These are phyloP conservation scores for Ctenopoma multispine DNA, from an alignment of 2,797 vertebrate species.

Conservation along the genomic window DNA sequence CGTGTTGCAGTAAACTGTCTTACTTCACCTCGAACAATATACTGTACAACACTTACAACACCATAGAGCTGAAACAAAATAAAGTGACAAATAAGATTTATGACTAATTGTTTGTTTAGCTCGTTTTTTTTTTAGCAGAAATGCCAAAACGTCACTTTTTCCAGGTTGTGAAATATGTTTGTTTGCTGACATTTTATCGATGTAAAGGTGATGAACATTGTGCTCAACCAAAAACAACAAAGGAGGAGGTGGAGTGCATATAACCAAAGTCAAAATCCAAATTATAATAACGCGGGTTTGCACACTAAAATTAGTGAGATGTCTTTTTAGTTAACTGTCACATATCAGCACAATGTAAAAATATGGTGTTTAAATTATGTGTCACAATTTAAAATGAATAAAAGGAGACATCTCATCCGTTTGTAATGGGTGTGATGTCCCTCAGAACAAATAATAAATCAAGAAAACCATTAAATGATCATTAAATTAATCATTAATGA, in stretches of 20 bases:
- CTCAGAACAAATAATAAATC: not conserved
- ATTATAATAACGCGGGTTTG: too few relatives aligned
- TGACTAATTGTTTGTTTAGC: not conserved
- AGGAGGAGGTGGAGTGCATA: not conserved
- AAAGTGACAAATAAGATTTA: not conserved
- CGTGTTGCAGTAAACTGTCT: not conserved
- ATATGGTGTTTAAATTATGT: too few relatives aligned
- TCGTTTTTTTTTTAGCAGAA: not conserved
- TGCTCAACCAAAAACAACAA: not conserved
- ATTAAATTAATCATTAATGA: not conserved
- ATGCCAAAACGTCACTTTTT: not conserved
- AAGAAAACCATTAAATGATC: not conserved
- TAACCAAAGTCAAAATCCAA: too few relatives aligned
- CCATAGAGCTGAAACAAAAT: not conserved
- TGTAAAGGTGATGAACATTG: not conserved
- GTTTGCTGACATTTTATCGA: not conserved
- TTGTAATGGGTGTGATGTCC: too few relatives aligned
- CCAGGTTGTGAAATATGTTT: not conserved
- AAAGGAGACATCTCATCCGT: too few relatives aligned
- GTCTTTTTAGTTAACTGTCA: too few relatives aligned
- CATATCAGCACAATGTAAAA: too few relatives aligned
- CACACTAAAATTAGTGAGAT: too few relatives aligned
- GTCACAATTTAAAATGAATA: too few relatives aligned
- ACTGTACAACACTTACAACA: not conserved
- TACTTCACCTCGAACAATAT: not conserved